These are phyloP conservation scores for Choloepus hoffmanni DNA, from an alignment of 2,113 vertebrate species.

Conservation along the genomic window DNA sequence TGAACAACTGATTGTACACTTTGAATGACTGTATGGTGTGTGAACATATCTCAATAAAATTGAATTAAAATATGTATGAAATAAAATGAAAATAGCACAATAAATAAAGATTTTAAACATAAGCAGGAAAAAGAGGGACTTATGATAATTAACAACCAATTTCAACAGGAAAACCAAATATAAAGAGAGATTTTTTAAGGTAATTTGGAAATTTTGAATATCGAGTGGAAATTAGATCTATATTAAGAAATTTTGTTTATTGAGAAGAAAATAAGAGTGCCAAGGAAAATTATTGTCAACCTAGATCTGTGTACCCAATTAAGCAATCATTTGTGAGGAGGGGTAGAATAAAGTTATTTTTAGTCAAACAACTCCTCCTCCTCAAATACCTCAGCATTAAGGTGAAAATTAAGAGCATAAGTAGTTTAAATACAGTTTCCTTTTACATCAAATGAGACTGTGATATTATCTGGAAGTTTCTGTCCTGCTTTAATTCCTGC, in stretches of 20 bases:
- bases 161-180: neutral
- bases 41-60: no score
- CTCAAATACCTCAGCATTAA: neutral
- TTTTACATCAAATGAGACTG: neutral
- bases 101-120: no score
- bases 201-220: neutral
- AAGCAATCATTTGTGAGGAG: conserved; percentile 26
- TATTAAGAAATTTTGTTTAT: conserved; percentile 7
- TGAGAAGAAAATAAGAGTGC: neutral
- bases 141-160: conserved; percentile 4
- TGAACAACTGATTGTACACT: no score
- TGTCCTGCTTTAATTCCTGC: neutral
- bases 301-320: neutral
- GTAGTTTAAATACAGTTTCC: conserved; percentile 1
- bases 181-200: neutral
- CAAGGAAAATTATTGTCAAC: neutral
- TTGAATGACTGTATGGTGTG: no score
- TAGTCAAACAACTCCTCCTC: neutral
- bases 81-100: no score
- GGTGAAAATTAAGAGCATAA: neutral
- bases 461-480: neutral
- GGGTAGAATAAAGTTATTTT: neutral
- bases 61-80: no score
- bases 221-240: neutral
- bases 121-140: neutral